Evolutionary conservation across 1,140 invertebrate genomes (phyloP).

Genomic region (Drosophila kepulauana): DNA sequence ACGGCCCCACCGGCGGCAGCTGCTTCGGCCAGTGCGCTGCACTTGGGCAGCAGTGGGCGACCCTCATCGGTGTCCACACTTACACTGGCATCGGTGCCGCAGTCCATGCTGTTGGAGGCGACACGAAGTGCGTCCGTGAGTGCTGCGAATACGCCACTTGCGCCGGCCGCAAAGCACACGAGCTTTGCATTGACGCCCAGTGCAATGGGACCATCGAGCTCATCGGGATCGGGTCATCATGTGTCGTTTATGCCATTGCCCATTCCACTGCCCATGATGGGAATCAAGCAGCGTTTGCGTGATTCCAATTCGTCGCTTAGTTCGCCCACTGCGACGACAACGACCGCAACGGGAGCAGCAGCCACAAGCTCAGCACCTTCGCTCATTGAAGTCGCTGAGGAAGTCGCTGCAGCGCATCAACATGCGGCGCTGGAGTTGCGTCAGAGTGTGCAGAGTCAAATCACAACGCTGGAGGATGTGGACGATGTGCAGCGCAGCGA

Average conservation of each 20-base stretch:
- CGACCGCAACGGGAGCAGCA: not conserved
- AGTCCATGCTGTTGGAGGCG: slow-evolving; percentile 38
- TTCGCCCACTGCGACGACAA: slow-evolving; percentile 42
- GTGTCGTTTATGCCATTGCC: slow-evolving; percentile 74
- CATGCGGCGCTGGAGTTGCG: slow-evolving; percentile 71
- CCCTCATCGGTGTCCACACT: slow-evolving; percentile 69
- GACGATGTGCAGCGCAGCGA: slow-evolving; percentile 59
- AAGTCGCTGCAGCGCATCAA: slow-evolving; percentile 10
- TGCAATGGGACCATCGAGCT: slow-evolving; percentile 44
- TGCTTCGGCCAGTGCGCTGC: slow-evolving; percentile 64
- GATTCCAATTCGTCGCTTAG: slow-evolving; percentile 60
- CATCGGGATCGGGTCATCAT: slow-evolving; percentile 64
- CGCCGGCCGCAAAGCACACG: slow-evolving; percentile 57
- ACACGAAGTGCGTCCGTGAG: slow-evolving; percentile 53
- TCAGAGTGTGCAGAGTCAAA: slow-evolving; percentile 77
- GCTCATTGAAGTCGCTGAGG: slow-evolving; percentile 51
- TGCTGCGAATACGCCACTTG: slow-evolving; percentile 67
- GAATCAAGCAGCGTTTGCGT: slow-evolving; percentile 60
- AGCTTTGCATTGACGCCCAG: slow-evolving; percentile 62
- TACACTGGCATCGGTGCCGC: slow-evolving; percentile 71
- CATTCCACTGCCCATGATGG: slow-evolving; percentile 48
- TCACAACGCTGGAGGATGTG: slow-evolving; percentile 78
- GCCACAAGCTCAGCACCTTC: slow-evolving; percentile 69
- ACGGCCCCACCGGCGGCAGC: slow-evolving; percentile 71
- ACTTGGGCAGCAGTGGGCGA: slow-evolving; percentile 50